phyloP scores from a whole-genome alignment of 2,113 vertebrate genomes.

The Ondatra zibethicus region DNA sequence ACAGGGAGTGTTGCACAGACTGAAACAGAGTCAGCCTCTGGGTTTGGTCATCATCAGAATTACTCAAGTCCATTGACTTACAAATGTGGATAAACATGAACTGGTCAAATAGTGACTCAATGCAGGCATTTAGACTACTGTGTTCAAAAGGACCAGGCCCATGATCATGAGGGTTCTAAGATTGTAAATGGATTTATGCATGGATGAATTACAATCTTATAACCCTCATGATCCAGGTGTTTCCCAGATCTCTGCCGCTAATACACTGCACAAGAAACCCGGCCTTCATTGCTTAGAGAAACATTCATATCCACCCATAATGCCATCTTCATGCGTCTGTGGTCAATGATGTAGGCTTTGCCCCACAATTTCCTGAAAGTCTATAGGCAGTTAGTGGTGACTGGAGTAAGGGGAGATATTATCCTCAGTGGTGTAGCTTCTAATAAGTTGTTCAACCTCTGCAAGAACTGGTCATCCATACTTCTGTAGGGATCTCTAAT shows the following conservation, averaged over 20 bases:
- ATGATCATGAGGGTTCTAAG: too few species aligned
- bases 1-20: background rate
- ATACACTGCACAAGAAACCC: background rate
- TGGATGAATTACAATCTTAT: background rate
- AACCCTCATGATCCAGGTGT: background rate
- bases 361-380: background rate
- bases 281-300: background rate
- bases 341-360: background rate
- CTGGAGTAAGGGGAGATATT: background rate
- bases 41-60: background rate
- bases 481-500: background rate
- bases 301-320: background rate
- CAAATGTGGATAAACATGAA: background rate
- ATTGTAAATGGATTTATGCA: background rate
- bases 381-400: background rate
- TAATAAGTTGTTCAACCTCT: background rate
- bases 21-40: background rate
- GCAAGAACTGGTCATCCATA: background rate
- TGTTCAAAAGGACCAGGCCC: background rate
- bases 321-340: background rate
- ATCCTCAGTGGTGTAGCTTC: background rate
- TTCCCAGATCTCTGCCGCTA: background rate
- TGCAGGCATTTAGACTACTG: background rate
- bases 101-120: background rate
- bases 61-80: background rate